Evolutionary conservation across 2,113 vertebrate species (phyloP).

Genomic region (Amblyornis subalaris): DNA sequence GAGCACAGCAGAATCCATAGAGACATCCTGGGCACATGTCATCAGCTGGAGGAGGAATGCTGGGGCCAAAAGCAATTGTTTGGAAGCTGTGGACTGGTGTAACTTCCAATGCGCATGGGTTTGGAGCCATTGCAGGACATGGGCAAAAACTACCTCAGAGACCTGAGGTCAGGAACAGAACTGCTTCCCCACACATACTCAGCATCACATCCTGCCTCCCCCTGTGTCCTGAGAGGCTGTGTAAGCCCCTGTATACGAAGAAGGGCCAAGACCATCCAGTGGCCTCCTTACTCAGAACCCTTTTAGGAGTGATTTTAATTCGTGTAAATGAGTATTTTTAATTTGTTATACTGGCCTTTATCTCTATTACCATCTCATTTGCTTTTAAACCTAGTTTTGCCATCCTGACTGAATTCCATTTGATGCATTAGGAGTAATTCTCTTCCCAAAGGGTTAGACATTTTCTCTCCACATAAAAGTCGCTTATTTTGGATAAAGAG

Average conservation of each 20-base stretch:
- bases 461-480: slow-evolving; percentile 81
- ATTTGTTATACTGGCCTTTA: slow-evolving; percentile 81
- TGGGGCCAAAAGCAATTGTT: background rate
- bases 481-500: slow-evolving; percentile 86
- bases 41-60: background rate
- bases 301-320: slow-evolving; percentile 75
- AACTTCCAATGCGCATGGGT: rapidly evolving
- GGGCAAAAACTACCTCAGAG: background rate
- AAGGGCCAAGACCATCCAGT: slow-evolving; percentile 37
- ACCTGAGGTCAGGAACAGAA: background rate
- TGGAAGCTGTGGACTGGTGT: background rate
- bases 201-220: background rate
- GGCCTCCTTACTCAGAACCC: slow-evolving; percentile 56
- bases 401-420: slow-evolving; percentile 77
- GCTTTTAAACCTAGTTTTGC: slow-evolving; percentile 78
- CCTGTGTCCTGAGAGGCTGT: background rate
- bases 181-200: background rate
- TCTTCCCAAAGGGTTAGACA: slow-evolving; percentile 77
- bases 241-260: background rate
- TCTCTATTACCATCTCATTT: slow-evolving; percentile 81
- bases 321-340: slow-evolving; percentile 81
- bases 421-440: slow-evolving; percentile 83
- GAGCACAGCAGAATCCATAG: background rate
- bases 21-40: rapidly evolving
- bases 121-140: background rate